Base-by-base conservation (phyloP, 2,888 invertebrate genomes). In the Brassicogethes aeneus region DNA sequence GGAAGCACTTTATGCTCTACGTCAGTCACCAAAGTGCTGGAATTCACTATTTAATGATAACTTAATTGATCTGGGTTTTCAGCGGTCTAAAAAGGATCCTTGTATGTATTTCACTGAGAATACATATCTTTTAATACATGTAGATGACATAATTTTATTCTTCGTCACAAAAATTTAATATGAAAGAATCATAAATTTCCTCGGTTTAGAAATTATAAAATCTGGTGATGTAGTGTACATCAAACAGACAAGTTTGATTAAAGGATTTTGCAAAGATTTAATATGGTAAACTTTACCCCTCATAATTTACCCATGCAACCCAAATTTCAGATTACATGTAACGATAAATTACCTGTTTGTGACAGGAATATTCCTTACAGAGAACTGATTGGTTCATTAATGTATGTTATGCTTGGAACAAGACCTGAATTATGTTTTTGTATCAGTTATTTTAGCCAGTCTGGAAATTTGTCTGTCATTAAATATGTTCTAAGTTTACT, bases 341-440 rank as follows among this genome's bases (percentile, higher is more conserved):
- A 36, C 17, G 31, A 3, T 12, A 16, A 29, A n/a, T n/a, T n/a
- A n/a, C n/a, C n/a, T 30, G 31, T 36, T 37, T 23, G 38, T 17
- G 31, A 3, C 10, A 15, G 17, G 16, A 37, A 41, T 31, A 16
- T 42, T 17, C 42, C 39, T 3, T 48, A 45, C 39, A 36, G 40
- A 13, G 46, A 50, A 40, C 36, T 48, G 2, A 34, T 47, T 17
- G 46, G 49, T 13, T 42, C 41, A 16, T 17, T 50, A 16, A 52
- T 52, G 50, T 48, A 50, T 16, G 34, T 48, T 10, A 50, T 50
- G 48, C 34, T 50, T 12, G 51, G 45, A 13, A 36, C 48, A n/a
- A 48, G 50, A 42, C 48, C 45, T 17, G 50, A 51, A 40, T 30
- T 51, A 16, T 40, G 50, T 44, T 48, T 15, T 35, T 42, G 16